A percentile compares a stretch with the other conserved stretches of the same genome.
Evolutionary conservation across 2,888 invertebrate species (phyloP).

Genomic region (Phlogophora meticulosa): DNA sequence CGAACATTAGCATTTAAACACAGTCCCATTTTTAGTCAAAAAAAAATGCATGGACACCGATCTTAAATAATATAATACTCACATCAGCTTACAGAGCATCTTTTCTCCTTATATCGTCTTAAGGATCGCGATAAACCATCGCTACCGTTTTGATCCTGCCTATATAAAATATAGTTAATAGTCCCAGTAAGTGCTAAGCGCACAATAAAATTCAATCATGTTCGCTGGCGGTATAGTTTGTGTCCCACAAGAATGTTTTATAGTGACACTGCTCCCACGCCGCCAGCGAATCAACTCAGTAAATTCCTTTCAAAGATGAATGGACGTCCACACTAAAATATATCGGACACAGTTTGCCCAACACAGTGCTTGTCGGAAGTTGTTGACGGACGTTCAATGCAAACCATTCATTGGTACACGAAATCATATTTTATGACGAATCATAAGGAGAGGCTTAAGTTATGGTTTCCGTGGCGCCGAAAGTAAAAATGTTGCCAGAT

Average conservation of each 20-base stretch:
- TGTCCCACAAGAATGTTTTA: slow-evolving; percentile 84
- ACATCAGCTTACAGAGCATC: not conserved
- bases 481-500: slow-evolving; percentile 51
- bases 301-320: slow-evolving; percentile 72
- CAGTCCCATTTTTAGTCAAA: too few species aligned
- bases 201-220: slow-evolving; percentile 89
- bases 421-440: slow-evolving; percentile 63
- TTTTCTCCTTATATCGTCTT: slow-evolving; percentile 27
- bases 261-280: slow-evolving; percentile 88
- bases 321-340: slow-evolving; percentile 68
- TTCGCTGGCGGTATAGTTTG: slow-evolving; percentile 80
- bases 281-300: slow-evolving; percentile 73
- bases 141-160: slow-evolving; percentile 60
- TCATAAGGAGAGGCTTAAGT: slow-evolving; percentile 53
- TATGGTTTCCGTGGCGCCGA: slow-evolving; percentile 61
- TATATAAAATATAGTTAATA: slow-evolving; percentile 69
- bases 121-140: slow-evolving; percentile 40
- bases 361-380: slow-evolving; percentile 56
- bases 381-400: slow-evolving; percentile 61
- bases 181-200: slow-evolving; percentile 77
- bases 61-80: not conserved
- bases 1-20: too few species aligned
- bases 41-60: too few species aligned
- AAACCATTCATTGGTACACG: slow-evolving; percentile 30
- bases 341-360: slow-evolving; percentile 53